Percentiles rank a stretch among this genome's conserved stretches.
Evolutionary conservation across 2,113 vertebrate species (phyloP).

Genomic region (Zosterops borbonicus): DNA sequence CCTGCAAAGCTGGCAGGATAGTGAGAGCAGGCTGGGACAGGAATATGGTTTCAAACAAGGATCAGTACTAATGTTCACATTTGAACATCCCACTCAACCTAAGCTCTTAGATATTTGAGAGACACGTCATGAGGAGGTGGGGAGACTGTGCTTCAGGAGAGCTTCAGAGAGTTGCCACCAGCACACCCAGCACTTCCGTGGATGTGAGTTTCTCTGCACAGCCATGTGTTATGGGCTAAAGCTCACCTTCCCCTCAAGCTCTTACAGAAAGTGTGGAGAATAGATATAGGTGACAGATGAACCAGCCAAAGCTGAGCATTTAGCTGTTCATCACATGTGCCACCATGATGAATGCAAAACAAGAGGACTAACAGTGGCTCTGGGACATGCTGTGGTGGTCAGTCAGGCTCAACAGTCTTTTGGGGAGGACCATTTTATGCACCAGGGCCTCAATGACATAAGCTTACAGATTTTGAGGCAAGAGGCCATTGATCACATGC

Average conservation of each 20-base stretch:
- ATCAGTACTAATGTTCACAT: not conserved
- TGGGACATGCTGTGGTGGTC: not conserved
- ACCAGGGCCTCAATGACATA: not conserved
- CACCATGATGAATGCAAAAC: not conserved
- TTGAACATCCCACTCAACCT: not conserved
- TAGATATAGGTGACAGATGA: not conserved
- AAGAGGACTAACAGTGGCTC: not conserved
- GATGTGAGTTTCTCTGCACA: not conserved
- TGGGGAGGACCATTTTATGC: not conserved
- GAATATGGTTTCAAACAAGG: not conserved
- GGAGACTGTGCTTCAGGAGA: not conserved
- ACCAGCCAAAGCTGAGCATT: not conserved
- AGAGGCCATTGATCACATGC: not conserved
- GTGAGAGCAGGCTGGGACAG: not conserved
- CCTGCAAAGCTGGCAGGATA: not conserved
- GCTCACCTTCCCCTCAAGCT: not conserved
- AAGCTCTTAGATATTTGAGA: not conserved
- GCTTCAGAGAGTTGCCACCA: not conserved
- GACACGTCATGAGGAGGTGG: fast-evolving
- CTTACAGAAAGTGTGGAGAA: not conserved
- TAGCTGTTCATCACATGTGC: fast-evolving
- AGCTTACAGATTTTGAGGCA: not conserved
- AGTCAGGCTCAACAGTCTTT: not conserved
- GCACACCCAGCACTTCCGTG: not conserved
- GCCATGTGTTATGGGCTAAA: not conserved